Percentiles rank a stretch among this genome's conserved stretches.
phyloP scores from a whole-genome alignment of 1,140 invertebrate genomes.

The Sminthurinus signatus region DNA sequence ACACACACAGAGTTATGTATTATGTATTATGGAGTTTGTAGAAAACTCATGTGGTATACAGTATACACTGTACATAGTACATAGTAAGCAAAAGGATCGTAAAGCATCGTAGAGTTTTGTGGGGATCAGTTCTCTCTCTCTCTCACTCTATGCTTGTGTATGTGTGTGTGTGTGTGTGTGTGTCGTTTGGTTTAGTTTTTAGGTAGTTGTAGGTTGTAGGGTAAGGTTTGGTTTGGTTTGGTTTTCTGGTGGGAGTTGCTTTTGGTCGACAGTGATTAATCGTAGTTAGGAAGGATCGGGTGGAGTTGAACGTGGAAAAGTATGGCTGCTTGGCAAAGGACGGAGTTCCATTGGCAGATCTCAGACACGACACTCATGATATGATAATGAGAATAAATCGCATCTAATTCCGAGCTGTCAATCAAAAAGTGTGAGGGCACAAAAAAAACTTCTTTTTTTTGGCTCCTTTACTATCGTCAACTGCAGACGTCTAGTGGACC shows the following conservation, averaged over 20 bases:
- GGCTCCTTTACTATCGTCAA: slow-evolving; percentile 19
- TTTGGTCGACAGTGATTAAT: slow-evolving; percentile 41
- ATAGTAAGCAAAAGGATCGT: too few species aligned
- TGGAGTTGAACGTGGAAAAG: slow-evolving; percentile 40
- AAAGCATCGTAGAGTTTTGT: too few species aligned
- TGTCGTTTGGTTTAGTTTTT: too few species aligned
- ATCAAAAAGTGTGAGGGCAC: slow-evolving; percentile 30
- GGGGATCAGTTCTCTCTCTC: too few species aligned
- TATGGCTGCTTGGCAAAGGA: slow-evolving; percentile 36
- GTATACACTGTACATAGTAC: too few species aligned
- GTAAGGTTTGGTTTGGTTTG: too few species aligned
- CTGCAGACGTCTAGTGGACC: slow-evolving; percentile 40
- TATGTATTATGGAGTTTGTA: too few species aligned
- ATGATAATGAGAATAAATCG: slow-evolving; percentile 43
- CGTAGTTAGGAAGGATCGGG: slow-evolving; percentile 39
- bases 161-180: too few species aligned
- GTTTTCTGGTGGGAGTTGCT: slow-evolving; percentile 21
- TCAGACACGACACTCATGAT: slow-evolving; percentile 41
- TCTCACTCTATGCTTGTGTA: too few species aligned
- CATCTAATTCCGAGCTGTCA: slow-evolving; percentile 41
- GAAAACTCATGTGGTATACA: too few species aligned
- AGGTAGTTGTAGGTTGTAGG: too few species aligned
- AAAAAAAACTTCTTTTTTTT: not conserved
- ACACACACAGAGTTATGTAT: too few species aligned
- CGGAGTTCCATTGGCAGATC: slow-evolving; percentile 39